Evolutionary conservation across 2,888 invertebrate genomes (phyloP), one percentile per base, ranked within the genome.

Genomic region (Limnephilus auricula): DNA sequence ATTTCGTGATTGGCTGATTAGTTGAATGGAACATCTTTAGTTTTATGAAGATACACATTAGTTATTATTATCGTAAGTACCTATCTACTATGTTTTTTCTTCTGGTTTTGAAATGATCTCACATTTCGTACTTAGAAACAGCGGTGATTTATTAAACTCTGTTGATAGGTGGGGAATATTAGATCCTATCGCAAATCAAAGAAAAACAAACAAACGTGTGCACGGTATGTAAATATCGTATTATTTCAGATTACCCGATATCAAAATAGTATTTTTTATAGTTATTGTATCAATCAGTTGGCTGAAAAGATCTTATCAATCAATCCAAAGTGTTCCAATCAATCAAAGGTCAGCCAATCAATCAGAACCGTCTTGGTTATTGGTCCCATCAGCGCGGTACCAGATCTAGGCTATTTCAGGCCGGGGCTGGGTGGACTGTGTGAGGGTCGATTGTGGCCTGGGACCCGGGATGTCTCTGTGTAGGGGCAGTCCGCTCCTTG

Each of bases 381-480:
- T 45, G 86, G 31, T 40, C 40, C 84, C 30, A n/a, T 40, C 37
- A 37, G 34, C 84, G 40, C 30, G 32, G 50, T 50, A 50, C 86
- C 86, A 86, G 86, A 50, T 86, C 31, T 25, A 85, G 85, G 85
- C 45, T 85, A 32, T 80, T 84, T 84, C 85, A 85, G 85, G 45
- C 85, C 45, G 85, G 40, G 45, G 87, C 34, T 31, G 87, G n/a
- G 65, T 65, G 15, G 32, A 37, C n/a, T n/a, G 37, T n/a, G 40
- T 65, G 65, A 65, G 78, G 32, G 65, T 50, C 50, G 50, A 34
- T n/a, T n/a, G 34, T 15, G 34, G 32, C 34, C 34, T 32, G n/a
- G 45, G 40, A 15, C 85, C 85, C 40, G 40, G 85, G 40, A 30
- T 50, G 65, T n/a, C 65, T 18, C 25, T 65, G n/a, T 25, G 65